Conservation (phyloP, 2,113 vertebrate genomes). For the Rhagologus leucostigma region DNA sequence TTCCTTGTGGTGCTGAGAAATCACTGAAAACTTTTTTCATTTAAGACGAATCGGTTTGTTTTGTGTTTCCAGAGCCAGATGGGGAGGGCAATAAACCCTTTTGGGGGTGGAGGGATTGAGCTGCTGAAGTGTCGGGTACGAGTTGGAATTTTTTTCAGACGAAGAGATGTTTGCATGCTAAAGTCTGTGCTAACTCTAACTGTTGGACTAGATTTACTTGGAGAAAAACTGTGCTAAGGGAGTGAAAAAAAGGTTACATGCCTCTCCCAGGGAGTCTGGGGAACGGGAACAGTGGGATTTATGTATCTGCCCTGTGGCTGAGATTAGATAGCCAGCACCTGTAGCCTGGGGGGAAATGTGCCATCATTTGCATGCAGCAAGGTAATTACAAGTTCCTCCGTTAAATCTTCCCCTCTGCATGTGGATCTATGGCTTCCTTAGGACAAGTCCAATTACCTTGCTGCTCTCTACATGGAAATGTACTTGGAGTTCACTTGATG, state of each 20-base stretch:
- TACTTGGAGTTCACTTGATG: background rate
- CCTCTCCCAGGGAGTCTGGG: background rate
- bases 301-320: background rate
- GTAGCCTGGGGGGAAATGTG: background rate
- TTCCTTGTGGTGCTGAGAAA: background rate
- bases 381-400: conserved; percentile 40
- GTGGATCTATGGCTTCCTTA: conserved; percentile 6
- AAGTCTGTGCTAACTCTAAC: background rate
- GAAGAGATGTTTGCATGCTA: background rate
- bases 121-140: background rate
- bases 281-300: conserved; percentile 6
- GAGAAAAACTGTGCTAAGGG: background rate
- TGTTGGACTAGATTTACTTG: background rate
- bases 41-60: rapidly evolving
- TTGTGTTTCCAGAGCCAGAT: background rate
- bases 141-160: conserved; percentile 18
- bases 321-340: conserved; percentile 26
- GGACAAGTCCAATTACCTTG: conserved; percentile 5
- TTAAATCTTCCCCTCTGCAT: conserved; percentile 20
- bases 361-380: conserved; percentile 37
- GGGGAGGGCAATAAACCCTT: conserved; percentile 2
- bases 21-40: background rate
- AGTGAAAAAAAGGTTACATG: background rate
- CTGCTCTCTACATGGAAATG: background rate
- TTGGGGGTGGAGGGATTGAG: background rate